These are phyloP conservation scores for Andrena camellia DNA, from an alignment of 2,888 invertebrate genomes.

Conservation along the genomic window DNA sequence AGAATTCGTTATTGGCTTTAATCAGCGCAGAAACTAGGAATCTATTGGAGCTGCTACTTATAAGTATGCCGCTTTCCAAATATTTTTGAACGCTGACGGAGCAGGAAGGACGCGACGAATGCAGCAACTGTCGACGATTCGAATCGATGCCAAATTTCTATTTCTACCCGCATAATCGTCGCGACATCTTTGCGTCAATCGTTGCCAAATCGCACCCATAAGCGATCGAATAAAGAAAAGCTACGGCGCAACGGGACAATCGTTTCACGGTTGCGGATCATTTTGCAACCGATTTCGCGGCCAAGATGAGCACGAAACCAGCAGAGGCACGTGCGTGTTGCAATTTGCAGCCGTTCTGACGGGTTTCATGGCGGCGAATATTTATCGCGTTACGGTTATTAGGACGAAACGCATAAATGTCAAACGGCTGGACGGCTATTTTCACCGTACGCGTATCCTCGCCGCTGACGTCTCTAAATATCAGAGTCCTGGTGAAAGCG, in stretches of 20 bases:
- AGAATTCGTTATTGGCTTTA: slow-evolving; percentile 12
- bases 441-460: slow-evolving; percentile 46
- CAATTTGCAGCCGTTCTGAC: slow-evolving; percentile 27
- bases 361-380: slow-evolving; percentile 17
- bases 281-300: slow-evolving; percentile 22
- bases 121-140: not conserved
- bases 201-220: slow-evolving; percentile 47
- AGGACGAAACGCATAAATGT: slow-evolving; percentile 61
- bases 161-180: slow-evolving; percentile 48
- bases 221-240: not conserved
- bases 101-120: slow-evolving; percentile 26
- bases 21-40: slow-evolving; percentile 26
- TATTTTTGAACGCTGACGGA: slow-evolving; percentile 20
- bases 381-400: slow-evolving; percentile 60
- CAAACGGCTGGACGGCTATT: slow-evolving; percentile 44
- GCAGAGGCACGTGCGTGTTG: slow-evolving; percentile 9
- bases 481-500: slow-evolving; percentile 52
- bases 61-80: slow-evolving; percentile 16
- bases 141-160: slow-evolving; percentile 61
- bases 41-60: not conserved
- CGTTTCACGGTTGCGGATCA: slow-evolving; percentile 26
- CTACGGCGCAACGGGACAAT: slow-evolving; percentile 5
- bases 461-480: slow-evolving; percentile 30
- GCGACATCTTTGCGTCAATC: slow-evolving; percentile 8
- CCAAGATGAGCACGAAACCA: not conserved